Evolutionary conservation across 2,113 vertebrate genomes (phyloP).

Genomic region (Forbesichthys agassizii): DNA sequence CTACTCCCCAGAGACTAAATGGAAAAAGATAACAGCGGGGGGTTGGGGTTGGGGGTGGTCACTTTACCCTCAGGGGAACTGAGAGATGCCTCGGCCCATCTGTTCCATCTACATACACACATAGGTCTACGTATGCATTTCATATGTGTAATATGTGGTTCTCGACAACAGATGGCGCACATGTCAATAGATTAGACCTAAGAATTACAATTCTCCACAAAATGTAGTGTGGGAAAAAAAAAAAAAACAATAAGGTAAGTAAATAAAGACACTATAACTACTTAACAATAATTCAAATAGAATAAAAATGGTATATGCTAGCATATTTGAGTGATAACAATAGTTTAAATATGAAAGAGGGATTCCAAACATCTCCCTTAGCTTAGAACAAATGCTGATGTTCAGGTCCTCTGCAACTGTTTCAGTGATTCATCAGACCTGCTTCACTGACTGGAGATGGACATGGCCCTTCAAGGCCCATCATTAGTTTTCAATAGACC

Average conservation of each 20-base stretch:
- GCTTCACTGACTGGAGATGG: neutral
- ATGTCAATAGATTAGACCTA: slow-evolving; percentile 4
- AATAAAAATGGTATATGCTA: too few relatives aligned
- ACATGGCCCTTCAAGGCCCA: neutral
- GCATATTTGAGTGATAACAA: too few relatives aligned
- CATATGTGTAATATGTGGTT: slow-evolving; percentile 4
- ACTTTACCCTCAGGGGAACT: too few relatives aligned
- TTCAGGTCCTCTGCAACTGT: neutral
- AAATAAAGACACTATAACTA: too few relatives aligned
- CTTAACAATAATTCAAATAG: too few relatives aligned
- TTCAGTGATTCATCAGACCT: neutral
- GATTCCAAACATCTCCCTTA: neutral
- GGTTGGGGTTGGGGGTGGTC: neutral
- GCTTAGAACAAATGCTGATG: neutral
- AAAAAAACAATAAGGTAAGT: too few relatives aligned
- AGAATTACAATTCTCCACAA: too few relatives aligned
- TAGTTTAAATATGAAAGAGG: neutral
- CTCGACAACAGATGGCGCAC: slow-evolving; percentile 58
- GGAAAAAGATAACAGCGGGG: slow-evolving; percentile 33
- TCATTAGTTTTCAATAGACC: neutral
- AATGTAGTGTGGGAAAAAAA: too few relatives aligned
- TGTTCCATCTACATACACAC: slow-evolving; percentile 27
- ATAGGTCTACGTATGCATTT: neutral
- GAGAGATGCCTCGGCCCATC: slow-evolving; percentile 30
- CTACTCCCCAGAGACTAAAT: slow-evolving; percentile 33